Evolutionary conservation across 2,797 vertebrate species (phyloP).

Genomic region (Dromococcyx pavoninus): DNA sequence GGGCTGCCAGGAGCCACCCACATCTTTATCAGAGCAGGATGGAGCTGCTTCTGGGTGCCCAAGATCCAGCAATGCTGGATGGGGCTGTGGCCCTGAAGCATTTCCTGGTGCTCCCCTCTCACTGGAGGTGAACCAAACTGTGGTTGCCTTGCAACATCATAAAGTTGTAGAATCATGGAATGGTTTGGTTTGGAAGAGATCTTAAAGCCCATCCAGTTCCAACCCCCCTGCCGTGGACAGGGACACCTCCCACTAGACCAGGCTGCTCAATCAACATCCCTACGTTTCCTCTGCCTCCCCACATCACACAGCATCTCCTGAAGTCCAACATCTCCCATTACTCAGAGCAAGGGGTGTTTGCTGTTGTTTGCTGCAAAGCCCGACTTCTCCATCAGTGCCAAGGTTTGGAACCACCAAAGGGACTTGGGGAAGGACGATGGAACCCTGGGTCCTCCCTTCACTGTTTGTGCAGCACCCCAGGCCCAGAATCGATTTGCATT

Average conservation of each 20-base stretch:
- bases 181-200: too few relatives aligned
- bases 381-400: rapidly evolving
- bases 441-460: not conserved
- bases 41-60: not conserved
- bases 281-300: not conserved
- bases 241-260: too few relatives aligned
- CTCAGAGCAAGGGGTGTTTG: rapidly evolving
- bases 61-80: rapidly evolving
- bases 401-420: not conserved
- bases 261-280: not conserved
- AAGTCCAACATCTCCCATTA: not conserved
- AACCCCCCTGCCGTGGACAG: too few relatives aligned
- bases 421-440: rapidly evolving
- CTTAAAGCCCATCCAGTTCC: too few relatives aligned
- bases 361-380: not conserved
- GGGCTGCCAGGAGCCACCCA: not conserved
- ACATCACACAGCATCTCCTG: not conserved
- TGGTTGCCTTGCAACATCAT: rapidly evolving
- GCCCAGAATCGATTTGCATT: not conserved
- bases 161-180: too few relatives aligned
- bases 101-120: not conserved
- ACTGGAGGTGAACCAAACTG: rapidly evolving
- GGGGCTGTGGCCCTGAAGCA: rapidly evolving
- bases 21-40: not conserved
- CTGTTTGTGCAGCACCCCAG: not conserved